These are phyloP conservation scores for Xestia xanthographa DNA, from an alignment of 2,888 invertebrate genomes.

Conservation along the genomic window DNA sequence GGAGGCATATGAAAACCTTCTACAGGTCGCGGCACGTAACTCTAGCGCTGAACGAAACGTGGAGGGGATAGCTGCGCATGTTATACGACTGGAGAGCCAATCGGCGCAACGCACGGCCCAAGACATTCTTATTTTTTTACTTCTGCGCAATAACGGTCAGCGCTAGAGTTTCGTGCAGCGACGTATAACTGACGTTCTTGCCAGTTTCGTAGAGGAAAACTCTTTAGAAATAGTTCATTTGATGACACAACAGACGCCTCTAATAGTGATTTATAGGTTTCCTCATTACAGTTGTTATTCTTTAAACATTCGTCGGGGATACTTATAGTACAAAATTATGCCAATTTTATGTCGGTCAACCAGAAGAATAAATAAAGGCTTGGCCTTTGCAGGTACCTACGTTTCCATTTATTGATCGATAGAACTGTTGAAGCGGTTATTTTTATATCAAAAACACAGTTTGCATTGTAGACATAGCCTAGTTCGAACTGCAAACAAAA, in stretches of 20 bases:
- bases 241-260: not conserved
- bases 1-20: not conserved
- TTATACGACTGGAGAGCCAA: too few relatives aligned
- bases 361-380: constrained; percentile 43
- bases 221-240: not conserved
- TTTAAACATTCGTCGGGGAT: not conserved
- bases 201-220: not conserved
- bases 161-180: too few relatives aligned
- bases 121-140: too few relatives aligned
- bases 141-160: too few relatives aligned
- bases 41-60: too few relatives aligned
- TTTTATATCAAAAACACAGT: constrained; percentile 40
- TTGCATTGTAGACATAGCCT: constrained; percentile 23
- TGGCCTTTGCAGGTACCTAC: constrained; percentile 27
- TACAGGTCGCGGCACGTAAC: too few relatives aligned
- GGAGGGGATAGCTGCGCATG: too few relatives aligned
- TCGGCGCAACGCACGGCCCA: too few relatives aligned
- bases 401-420: constrained; percentile 36
- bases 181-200: not conserved
- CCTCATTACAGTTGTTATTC: constrained; percentile 5
- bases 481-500: constrained; percentile 29
- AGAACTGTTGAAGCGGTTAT: constrained; percentile 27
- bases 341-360: constrained; percentile 19
- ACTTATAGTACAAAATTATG: constrained; percentile 5
- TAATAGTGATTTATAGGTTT: not conserved